Evolutionary conservation across 2,888 invertebrate species (phyloP).

Genomic region (Pristionchus japonicus): DNA sequence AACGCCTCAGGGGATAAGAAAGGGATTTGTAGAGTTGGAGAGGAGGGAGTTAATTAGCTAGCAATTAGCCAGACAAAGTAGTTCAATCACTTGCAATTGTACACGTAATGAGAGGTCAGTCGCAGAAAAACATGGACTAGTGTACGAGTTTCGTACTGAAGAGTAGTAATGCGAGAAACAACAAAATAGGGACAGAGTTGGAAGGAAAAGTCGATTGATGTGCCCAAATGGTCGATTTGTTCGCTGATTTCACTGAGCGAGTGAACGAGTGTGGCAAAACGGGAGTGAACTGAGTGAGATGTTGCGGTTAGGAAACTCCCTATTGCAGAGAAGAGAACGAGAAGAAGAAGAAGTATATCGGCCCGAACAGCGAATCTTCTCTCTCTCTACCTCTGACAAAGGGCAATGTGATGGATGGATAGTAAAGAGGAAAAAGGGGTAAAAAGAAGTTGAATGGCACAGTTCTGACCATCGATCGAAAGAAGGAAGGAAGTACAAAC

Average conservation of each 20-base stretch:
- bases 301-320: slow-evolving; percentile 13
- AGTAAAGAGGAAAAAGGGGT: background rate
- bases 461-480: background rate
- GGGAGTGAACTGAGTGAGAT: slow-evolving; percentile 5
- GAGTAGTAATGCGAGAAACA: background rate
- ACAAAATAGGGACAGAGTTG: background rate
- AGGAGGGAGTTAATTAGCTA: background rate
- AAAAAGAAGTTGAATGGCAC: background rate
- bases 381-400: no score
- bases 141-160: background rate
- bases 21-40: background rate
- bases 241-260: background rate
- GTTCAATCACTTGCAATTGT: slow-evolving; percentile 18
- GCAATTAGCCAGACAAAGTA: background rate
- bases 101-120: background rate
- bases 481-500: background rate
- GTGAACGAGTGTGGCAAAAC: background rate
- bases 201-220: background rate
- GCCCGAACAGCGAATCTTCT: slow-evolving; percentile 25
- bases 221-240: slow-evolving; percentile 19
- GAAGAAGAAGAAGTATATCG: background rate
- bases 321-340: background rate
- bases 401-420: background rate
- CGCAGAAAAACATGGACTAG: background rate
- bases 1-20: background rate